Conservation (phyloP, 1,140 invertebrate species). For the Danaus plexippus region DNA sequence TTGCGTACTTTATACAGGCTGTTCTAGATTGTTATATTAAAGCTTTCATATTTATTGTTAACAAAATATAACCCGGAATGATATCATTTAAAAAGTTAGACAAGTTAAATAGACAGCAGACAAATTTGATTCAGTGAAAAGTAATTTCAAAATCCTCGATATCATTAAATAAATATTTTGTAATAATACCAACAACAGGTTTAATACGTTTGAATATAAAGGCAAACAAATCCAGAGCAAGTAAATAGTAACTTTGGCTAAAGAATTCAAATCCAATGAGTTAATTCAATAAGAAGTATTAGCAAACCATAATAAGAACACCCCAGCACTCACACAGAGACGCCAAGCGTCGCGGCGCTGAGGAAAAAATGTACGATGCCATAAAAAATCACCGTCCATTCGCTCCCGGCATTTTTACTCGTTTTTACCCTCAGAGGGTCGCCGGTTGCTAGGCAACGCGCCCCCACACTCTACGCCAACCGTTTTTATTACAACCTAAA, state of each 20-base stretch:
- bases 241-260: no score
- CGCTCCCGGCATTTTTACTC: conserved; percentile 65
- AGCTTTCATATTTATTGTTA: not conserved
- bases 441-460: conserved; percentile 52
- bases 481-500: no score
- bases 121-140: not conserved
- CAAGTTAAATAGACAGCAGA: no score
- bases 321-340: conserved; percentile 27
- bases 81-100: no score
- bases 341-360: conserved; percentile 48
- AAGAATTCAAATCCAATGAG: no score
- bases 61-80: not conserved
- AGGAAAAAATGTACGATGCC: conserved; percentile 69
- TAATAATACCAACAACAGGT: no score
- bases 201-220: no score
- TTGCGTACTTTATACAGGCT: conserved; percentile 48
- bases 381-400: conserved; percentile 70
- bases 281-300: no score
- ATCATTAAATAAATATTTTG: not conserved
- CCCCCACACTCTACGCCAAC: conserved; percentile 24
- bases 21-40: conserved; percentile 14
- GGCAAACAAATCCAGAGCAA: no score
- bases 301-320: no score
- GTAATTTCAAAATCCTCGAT: conserved; percentile 33
- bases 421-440: conserved; percentile 66